A percentile compares a stretch with the other conserved stretches of the same genome.
Evolutionary conservation across 2,797 vertebrate species (phyloP).

Genomic region (Graptemys geographica): DNA sequence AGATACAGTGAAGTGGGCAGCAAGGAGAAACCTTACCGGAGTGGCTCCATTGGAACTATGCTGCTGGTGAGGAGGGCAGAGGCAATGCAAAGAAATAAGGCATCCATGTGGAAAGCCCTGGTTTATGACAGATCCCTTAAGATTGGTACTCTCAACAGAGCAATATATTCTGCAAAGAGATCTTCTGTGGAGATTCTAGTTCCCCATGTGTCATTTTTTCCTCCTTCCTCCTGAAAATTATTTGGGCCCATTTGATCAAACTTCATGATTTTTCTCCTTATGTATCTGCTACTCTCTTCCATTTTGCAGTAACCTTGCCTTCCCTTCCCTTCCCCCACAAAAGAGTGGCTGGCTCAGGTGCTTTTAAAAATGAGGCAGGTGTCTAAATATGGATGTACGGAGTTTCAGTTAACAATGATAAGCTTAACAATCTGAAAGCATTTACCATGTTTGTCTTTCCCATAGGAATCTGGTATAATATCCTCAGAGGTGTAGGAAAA

Average conservation of each 20-base stretch:
- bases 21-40: not conserved
- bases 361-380: not conserved
- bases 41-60: not conserved
- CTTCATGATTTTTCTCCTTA: not conserved
- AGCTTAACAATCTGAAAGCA: not conserved
- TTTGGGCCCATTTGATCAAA: not conserved
- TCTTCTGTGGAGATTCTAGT: not conserved
- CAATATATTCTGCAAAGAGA: not conserved
- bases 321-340: not conserved
- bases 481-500: constrained; percentile 94
- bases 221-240: not conserved
- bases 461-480: constrained; percentile 98
- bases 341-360: not conserved
- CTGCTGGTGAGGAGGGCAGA: not conserved
- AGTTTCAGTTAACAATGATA: not conserved
- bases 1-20: not conserved
- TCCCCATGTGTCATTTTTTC: not conserved
- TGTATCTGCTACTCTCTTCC: not conserved
- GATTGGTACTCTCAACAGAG: not conserved
- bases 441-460: constrained; percentile 34
- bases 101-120: not conserved
- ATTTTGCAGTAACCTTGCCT: not conserved
- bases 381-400: not conserved
- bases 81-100: not conserved
- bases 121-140: not conserved